A percentile compares a stretch with the other conserved stretches of the same genome.
Evolutionary conservation across 2,888 invertebrate species (phyloP).

Genomic region (Euzophera pinguis): DNA sequence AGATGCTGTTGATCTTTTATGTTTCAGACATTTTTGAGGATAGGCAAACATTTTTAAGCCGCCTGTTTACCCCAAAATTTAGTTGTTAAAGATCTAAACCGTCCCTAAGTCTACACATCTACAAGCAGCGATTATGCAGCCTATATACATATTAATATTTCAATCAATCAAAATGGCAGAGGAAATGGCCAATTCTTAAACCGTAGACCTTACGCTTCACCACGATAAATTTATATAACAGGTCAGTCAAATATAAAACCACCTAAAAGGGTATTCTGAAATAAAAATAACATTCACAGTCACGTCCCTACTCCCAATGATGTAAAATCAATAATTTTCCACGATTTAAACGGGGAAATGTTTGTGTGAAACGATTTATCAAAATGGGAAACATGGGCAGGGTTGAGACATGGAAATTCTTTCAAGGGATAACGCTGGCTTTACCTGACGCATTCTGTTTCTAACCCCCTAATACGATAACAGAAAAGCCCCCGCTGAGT

Average conservation of each 20-base stretch:
- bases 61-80: no score
- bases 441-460: slow-evolving; percentile 33
- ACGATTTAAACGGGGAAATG: slow-evolving; percentile 19
- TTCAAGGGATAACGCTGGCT: slow-evolving; percentile 37
- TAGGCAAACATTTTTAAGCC: background rate
- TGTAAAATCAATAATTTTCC: slow-evolving; percentile 10
- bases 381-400: slow-evolving; percentile 15
- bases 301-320: background rate
- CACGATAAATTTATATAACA: no score
- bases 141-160: no score
- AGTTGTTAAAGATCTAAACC: no score
- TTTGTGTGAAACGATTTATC: slow-evolving; percentile 27
- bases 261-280: background rate
- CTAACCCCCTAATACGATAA: slow-evolving; percentile 27
- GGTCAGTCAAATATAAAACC: no score
- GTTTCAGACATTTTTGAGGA: no score
- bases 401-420: slow-evolving; percentile 40
- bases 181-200: no score
- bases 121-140: no score
- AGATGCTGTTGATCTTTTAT: no score
- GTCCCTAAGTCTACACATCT: no score
- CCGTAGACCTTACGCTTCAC: no score
- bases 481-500: slow-evolving; percentile 24
- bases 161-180: no score
- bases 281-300: background rate